Evolutionary conservation across 2,113 vertebrate genomes (phyloP).

Genomic region (Hippocampus barbouri): DNA sequence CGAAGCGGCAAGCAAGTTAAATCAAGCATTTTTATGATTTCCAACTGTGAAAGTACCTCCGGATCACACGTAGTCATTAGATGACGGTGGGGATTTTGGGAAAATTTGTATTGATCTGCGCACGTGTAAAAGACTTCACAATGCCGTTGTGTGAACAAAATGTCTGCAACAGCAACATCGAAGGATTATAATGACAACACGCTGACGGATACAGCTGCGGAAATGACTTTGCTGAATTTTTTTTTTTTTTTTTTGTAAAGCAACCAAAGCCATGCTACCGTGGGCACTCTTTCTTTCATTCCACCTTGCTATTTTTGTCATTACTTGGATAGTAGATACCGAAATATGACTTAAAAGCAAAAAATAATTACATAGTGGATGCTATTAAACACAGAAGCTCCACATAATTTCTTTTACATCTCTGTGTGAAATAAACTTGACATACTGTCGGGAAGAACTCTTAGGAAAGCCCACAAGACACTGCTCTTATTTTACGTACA

Average conservation of each 20-base stretch:
- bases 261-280: background rate
- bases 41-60: slow-evolving; percentile 6
- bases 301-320: background rate
- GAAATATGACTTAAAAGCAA: background rate
- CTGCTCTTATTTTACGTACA: background rate
- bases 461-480: background rate
- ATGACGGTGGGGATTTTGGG: slow-evolving; percentile 25
- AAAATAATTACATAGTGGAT: background rate
- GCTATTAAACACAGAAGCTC: background rate
- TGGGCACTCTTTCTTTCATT: background rate
- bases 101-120: slow-evolving; percentile 24
- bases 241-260: background rate
- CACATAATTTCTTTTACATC: background rate
- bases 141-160: slow-evolving; percentile 1
- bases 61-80: slow-evolving; percentile 29
- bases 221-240: background rate
- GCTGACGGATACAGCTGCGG: background rate
- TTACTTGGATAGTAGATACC: background rate
- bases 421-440: background rate
- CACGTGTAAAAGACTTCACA: slow-evolving; percentile 29
- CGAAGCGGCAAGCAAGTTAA: slow-evolving; percentile 34
- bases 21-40: slow-evolving; percentile 39
- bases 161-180: background rate
- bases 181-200: background rate
- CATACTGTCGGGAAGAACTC: background rate